These are phyloP conservation scores for Nasonia vitripennis DNA, from an alignment of 1,140 invertebrate genomes.

Conservation along the genomic window DNA sequence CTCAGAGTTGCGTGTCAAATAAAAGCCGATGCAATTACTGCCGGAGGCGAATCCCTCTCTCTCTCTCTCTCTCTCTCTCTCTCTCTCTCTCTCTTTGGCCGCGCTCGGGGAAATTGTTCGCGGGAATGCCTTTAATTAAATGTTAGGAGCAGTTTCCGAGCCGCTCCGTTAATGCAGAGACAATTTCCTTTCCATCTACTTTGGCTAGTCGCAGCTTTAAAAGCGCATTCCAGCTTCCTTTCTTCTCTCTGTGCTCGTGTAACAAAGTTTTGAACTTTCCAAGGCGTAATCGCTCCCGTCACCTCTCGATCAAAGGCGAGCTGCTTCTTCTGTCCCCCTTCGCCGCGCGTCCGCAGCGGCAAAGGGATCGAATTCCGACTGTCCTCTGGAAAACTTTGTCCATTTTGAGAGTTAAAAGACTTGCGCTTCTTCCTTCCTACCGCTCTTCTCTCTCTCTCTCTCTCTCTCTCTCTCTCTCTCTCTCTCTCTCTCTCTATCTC, in stretches of 20 bases:
- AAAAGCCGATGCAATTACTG: slow-evolving; percentile 71
- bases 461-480: too few relatives aligned
- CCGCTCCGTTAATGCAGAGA: slow-evolving; percentile 74
- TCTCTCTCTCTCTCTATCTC: background rate
- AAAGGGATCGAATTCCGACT: slow-evolving; percentile 64
- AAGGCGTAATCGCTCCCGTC: slow-evolving; percentile 68
- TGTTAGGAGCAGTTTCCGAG: slow-evolving; percentile 73
- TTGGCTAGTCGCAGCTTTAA: slow-evolving; percentile 60
- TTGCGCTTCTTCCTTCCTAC: slow-evolving; percentile 11
- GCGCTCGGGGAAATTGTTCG: slow-evolving; percentile 68
- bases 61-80: background rate
- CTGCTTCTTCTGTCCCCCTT: slow-evolving; percentile 4
- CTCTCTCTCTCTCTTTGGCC: slow-evolving; percentile 20
- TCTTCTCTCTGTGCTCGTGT: slow-evolving; percentile 46
- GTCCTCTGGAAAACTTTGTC: slow-evolving; percentile 60
- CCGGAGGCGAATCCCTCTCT: background rate
- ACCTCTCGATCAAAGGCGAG: slow-evolving; percentile 65
- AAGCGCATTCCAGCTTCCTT: slow-evolving; percentile 60
- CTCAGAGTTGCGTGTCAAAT: slow-evolving; percentile 69
- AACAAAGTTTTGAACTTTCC: slow-evolving; percentile 70
- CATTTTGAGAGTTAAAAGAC: slow-evolving; percentile 64
- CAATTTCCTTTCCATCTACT: slow-evolving; percentile 74
- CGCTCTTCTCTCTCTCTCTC: slow-evolving; percentile 34
- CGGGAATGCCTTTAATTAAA: slow-evolving; percentile 75
- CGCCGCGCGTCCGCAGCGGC: background rate